Base-by-base conservation (phyloP, 2,113 vertebrate species). In the Octodon degus region DNA sequence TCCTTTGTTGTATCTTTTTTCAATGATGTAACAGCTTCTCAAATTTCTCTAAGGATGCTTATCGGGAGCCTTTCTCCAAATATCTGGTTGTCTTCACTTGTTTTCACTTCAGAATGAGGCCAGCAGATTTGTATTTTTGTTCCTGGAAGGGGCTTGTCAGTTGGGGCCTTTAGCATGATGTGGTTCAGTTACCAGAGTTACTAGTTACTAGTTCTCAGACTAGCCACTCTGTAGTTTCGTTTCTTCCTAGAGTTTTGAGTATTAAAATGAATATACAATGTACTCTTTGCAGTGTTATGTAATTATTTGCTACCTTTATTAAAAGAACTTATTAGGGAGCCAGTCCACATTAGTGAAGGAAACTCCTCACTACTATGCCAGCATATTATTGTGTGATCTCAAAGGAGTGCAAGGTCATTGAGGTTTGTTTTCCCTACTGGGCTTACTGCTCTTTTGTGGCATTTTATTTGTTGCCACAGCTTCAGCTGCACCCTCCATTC, bases 31-130 rank as follows among this genome's bases (percentile, higher is more conserved):
- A 10, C 63, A 24, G 76, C n/a, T 92, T 83, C 47, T 83, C 68
- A 74, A 9, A 74, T 90, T 76, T 88, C 60, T 91, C 63, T 74
- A n/a, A 76, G 67, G 17, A 92, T 53, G 79, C n/a, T 67, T 79
- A 10, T 16, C 62, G 65, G 63, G 17, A 24, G 2, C 7, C 47
- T 83, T 93, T 95, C 81, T 68, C 90, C 58, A 96, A 76, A 43
- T 76, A 68, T 32, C 32, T 50, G 53, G 27, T 65, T 14, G 53
- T 94, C 86, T 53, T 62, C n/a, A 68, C 20, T 27, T 74, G 37
- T 89, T 80, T 91, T 88, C 37, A 72, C 30, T 89, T 88, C 25
- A 63, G 40, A 68, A 83, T 13, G 34, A 88, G 53, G 67, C 9
- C 37, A 30, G 30, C 68, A 79, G 20, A 84, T 40, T 65, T 62